Evolutionary conservation across 2,888 invertebrate genomes (phyloP).

Genomic region (Imbricaverruca yamaguchii): DNA sequence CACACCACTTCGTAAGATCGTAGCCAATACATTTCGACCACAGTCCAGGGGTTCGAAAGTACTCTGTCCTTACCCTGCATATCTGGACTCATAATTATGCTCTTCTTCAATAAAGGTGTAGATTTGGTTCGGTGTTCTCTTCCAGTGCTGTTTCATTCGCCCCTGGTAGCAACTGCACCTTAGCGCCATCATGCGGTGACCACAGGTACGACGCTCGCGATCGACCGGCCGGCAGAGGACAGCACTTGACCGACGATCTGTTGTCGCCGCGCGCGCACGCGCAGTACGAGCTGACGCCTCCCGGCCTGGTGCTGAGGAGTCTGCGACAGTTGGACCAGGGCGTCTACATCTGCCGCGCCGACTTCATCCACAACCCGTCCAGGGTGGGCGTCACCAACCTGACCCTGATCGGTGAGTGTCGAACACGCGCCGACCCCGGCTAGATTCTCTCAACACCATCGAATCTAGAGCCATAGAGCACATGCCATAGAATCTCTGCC

Average conservation of each 20-base stretch:
- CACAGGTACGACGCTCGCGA: constrained; percentile 11
- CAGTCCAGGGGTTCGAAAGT: too few species aligned
- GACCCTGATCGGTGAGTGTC: constrained; percentile 31
- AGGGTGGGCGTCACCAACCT: constrained; percentile 29
- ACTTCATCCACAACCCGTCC: constrained; percentile 31
- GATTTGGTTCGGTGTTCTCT: too few species aligned
- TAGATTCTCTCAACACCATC: too few species aligned
- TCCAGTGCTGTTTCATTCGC: too few species aligned
- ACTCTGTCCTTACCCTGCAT: too few species aligned
- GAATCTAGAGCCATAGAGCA: neutral
- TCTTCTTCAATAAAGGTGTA: too few species aligned
- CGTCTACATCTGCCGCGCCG: constrained; percentile 31
- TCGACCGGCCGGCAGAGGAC: neutral
- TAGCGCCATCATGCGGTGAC: too few species aligned
- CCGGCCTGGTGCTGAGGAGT: constrained; percentile 27
- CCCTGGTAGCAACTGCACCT: too few species aligned
- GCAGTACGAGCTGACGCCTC: constrained; percentile 22
- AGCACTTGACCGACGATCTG: constrained; percentile 1
- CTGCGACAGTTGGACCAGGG: constrained; percentile 30
- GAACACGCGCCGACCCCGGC: neutral
- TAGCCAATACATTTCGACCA: too few species aligned
- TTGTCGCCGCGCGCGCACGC: neutral
- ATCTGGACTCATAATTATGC: too few species aligned
- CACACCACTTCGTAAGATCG: too few species aligned
- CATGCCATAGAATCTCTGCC: neutral